Evolutionary conservation across 2,888 invertebrate genomes (phyloP), one percentile per base, ranked within the genome.

Genomic region (Andrena minutula): DNA sequence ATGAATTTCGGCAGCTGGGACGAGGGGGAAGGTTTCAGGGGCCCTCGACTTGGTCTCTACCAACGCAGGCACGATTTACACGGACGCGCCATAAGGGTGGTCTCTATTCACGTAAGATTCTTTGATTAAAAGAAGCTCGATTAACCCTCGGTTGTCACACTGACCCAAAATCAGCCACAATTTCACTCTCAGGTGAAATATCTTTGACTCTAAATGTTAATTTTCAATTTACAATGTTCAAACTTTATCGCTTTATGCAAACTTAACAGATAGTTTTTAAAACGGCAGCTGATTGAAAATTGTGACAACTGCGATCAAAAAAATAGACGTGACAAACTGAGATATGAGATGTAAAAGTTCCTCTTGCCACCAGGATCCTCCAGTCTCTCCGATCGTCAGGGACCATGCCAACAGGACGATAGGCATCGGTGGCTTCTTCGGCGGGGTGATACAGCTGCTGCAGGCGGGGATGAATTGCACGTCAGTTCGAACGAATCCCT

Each of bases 381-480:
- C 94, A 2, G 82, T 91, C 20, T 92, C 93, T 0, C 75, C 88
- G 16, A 87, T 93, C 41, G 7, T 85, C 6, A 86, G 84, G 8
- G 83, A 92, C 66, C 20, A 75, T 2, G 16, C 61, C 10, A 91
- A 91, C 1, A 74, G 83, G 58, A 86, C 92, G 82, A 84, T 83
- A 3, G 89, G 91, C 4, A 85, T 93, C 8, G 80, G 79, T 7
- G 94, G 94, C 2, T 93, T 93, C 76, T 94, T 93, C 73, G 94
- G 93, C 2, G 91, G 92, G 8, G 86, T 94, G 8, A 79, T 94
- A 61, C 79, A 90, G 47, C 86, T 94, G 35, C 89, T 94, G 64
- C 69, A 91, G 56, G 87, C 93, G 41, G 90, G 88, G 73, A 89
- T 93, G 89, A 94, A 94, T 84, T 93, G 93, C 92, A 91, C 92